Percentiles rank a stretch among this genome's conserved stretches.
phyloP scores from a whole-genome alignment of 2,888 invertebrate genomes.

The Dynastes grantii region DNA sequence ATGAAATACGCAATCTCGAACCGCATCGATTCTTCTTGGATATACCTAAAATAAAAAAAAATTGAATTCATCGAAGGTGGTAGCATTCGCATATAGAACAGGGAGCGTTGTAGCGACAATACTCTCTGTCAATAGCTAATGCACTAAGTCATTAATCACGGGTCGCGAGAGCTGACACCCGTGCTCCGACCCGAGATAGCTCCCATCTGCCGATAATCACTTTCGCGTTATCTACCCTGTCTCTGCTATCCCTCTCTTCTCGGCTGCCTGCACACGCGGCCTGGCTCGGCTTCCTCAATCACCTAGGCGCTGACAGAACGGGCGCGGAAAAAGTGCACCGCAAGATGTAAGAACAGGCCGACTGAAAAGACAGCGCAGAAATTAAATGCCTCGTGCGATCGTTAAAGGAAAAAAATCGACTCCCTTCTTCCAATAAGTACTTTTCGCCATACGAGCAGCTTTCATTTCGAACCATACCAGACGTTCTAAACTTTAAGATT shows the following conservation, averaged over 20 bases:
- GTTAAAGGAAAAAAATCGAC: conserved; percentile 44
- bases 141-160: conserved; percentile 69
- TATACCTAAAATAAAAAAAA: neutral
- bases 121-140: conserved; percentile 69
- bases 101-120: conserved; percentile 62
- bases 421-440: conserved; percentile 21
- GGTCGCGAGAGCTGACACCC: conserved; percentile 64
- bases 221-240: conserved; percentile 66
- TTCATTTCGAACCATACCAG: conserved; percentile 1
- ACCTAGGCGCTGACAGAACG: conserved; percentile 63
- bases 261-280: conserved; percentile 36
- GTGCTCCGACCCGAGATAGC: conserved; percentile 64
- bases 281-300: conserved; percentile 59
- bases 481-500: conserved; percentile 7
- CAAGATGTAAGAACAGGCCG: conserved; percentile 55
- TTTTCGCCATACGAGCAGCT: conserved; percentile 23
- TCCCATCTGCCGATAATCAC: conserved; percentile 69
- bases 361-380: conserved; percentile 53
- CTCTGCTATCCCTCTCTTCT: conserved; percentile 44
- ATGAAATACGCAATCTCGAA: too few relatives aligned
- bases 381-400: conserved; percentile 47
- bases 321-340: conserved; percentile 63
- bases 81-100: conserved; percentile 39
- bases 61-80: conserved; percentile 40
- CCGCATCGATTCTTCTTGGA: too few relatives aligned